Percentiles rank a stretch among this genome's conserved stretches.
These are phyloP conservation scores for Phytoseiulus persimilis DNA, from an alignment of 2,888 invertebrate species.

Conservation along the genomic window DNA sequence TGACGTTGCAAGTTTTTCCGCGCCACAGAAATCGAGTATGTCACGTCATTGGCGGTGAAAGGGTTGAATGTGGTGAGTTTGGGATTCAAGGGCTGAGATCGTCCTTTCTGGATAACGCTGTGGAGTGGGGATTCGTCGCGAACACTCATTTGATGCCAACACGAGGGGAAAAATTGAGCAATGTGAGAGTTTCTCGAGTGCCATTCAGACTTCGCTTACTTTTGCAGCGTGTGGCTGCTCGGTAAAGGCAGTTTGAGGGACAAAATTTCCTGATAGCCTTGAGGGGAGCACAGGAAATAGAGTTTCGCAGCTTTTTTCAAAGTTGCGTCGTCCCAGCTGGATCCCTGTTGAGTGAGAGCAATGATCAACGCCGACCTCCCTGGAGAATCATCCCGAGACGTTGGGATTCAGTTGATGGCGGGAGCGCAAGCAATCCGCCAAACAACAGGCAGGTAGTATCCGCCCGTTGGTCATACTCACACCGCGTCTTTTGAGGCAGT, in stretches of 20 bases:
- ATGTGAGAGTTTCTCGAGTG: too few species aligned
- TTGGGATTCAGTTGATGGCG: not conserved
- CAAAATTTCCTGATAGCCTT: slow-evolving; percentile 24
- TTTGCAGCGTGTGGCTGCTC: slow-evolving; percentile 15
- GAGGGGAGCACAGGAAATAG: slow-evolving; percentile 25
- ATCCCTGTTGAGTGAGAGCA: not conserved
- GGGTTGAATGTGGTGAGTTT: slow-evolving; percentile 10
- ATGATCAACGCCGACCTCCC: too few species aligned
- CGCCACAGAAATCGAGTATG: not conserved
- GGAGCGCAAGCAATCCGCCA: too few species aligned
- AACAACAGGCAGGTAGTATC: not conserved
- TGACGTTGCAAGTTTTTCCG: not conserved
- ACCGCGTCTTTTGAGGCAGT: slow-evolving; percentile 22
- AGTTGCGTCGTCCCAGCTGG: slow-evolving; percentile 32
- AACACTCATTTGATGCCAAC: not conserved
- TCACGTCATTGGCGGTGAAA: slow-evolving; percentile 16
- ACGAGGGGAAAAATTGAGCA: too few species aligned
- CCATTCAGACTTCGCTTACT: too few species aligned
- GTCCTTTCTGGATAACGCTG: slow-evolving; percentile 27
- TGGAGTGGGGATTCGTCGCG: not conserved
- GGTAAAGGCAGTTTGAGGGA: slow-evolving; percentile 29
- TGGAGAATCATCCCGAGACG: too few species aligned
- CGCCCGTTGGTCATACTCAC: not conserved
- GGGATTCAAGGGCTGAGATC: slow-evolving; percentile 12
- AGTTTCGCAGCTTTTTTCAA: slow-evolving; percentile 38